Base-by-base conservation (phyloP, 2,888 invertebrate species). In the Nycteola revayana region DNA sequence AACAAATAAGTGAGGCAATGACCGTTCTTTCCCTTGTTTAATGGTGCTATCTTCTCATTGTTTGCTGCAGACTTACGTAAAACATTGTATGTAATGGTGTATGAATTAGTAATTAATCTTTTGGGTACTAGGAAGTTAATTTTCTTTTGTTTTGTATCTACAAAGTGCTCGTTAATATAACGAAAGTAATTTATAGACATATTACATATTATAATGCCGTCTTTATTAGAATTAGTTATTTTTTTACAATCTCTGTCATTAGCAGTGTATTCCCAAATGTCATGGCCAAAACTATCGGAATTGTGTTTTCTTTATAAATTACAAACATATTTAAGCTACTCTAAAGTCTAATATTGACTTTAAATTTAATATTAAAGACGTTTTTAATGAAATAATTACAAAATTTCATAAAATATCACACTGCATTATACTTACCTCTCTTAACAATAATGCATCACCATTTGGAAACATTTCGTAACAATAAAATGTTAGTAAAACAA, bases 21-120 rank as follows among this genome's bases (percentile, higher is more conserved):
- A 74, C 78, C 73, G 77, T 82, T 84, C 75, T 82, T 81, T 74
- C 64, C 73, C 73, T 57, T 57, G 44, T 55, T 64, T 75, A 78
- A 82, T 74, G 69, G 71, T 65, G 68, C 79, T 81, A 83, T 83
- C 83, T 75, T 74, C 66, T 63, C 77, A 85, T 87, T 87, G 87
- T 87, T 81, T 61, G 60, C 62, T 49, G 51, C 59, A 54, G 66
- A 82, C 65, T 87, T 87, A 86, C 83, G 84, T 82, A 85, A 83
- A 72, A 58, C 52, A 49, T 50, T 60, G 62, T 59, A 66, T 73
- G 76, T 80, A 84, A 82, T 81, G 75, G 78, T 65, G 72, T 80
- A 81, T 82, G 75, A 79, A 83, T 80, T 75, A 31, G 49, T 57
- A 78, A 80, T 75, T 66, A 77, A 81, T 72, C 73, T 73, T 71